Evolutionary conservation across 2,888 invertebrate genomes (phyloP).

Genomic region (Dynastes grantii): DNA sequence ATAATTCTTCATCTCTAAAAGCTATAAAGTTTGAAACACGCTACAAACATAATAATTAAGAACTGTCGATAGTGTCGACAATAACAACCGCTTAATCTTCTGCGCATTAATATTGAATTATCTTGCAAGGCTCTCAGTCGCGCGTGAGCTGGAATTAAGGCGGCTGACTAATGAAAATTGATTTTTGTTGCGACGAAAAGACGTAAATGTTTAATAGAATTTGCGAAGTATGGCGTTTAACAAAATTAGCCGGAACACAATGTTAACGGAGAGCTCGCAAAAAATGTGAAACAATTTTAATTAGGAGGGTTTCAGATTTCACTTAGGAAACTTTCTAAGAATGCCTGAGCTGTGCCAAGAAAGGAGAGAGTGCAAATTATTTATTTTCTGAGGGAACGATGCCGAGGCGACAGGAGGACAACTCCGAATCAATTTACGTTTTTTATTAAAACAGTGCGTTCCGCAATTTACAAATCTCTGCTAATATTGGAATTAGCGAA

Average conservation of each 20-base stretch:
- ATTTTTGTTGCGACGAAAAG: conserved; percentile 6
- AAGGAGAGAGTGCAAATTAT: conserved; percentile 23
- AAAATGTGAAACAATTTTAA: conserved; percentile 51
- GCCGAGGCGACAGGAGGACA: not conserved
- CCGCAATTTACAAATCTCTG: not conserved
- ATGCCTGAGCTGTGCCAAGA: conserved; percentile 12
- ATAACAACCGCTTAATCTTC: too few species aligned
- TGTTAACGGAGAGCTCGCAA: conserved; percentile 13
- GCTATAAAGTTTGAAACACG: not conserved
- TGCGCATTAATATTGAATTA: not conserved
- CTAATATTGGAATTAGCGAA: not conserved
- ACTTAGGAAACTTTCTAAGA: conserved; percentile 46
- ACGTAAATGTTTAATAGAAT: conserved; percentile 32
- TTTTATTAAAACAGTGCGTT: conserved; percentile 10
- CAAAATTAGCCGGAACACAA: conserved; percentile 33
- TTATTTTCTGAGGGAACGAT: conserved; percentile 12
- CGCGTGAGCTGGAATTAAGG: not conserved
- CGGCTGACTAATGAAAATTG: conserved; percentile 10
- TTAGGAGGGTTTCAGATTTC: conserved; percentile 48
- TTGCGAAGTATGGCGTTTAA: conserved; percentile 28
- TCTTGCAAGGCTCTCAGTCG: not conserved
- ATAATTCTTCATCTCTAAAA: too few species aligned
- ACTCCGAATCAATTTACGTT: conserved; percentile 11
- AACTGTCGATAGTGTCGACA: not conserved
- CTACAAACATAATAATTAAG: not conserved